Evolutionary conservation across 2,888 invertebrate genomes (phyloP).

Genomic region (Phoenoteleia sp.): DNA sequence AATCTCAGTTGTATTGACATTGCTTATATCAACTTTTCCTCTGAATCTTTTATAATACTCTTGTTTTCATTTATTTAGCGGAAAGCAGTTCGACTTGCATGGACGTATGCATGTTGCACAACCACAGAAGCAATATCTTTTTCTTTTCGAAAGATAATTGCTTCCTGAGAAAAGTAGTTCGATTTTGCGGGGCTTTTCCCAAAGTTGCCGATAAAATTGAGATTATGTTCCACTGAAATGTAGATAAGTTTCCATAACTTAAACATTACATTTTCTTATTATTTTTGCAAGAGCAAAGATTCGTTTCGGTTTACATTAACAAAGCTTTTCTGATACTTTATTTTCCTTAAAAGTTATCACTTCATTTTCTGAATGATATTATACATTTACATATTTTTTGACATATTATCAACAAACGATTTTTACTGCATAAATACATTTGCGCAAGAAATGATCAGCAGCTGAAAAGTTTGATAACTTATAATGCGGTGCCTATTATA

Average conservation of each 20-base stretch:
- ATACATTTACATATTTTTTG: background rate
- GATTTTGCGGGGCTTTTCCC: constrained; percentile 19
- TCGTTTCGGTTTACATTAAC: constrained; percentile 16
- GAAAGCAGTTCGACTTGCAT: background rate
- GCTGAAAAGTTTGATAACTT: constrained; percentile 27
- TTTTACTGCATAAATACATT: background rate
- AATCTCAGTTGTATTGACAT: constrained; percentile 7
- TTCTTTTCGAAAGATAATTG: constrained; percentile 32
- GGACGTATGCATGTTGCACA: background rate
- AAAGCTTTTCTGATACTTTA: constrained; percentile 21
- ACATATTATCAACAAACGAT: background rate
- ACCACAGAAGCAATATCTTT: constrained; percentile 17
- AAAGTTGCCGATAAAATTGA: constrained; percentile 44
- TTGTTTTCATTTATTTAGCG: constrained; percentile 7
- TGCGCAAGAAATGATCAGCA: background rate
- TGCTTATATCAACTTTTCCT: constrained; percentile 34
- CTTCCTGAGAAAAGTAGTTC: constrained; percentile 31
- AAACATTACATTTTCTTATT: background rate
- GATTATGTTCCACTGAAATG: constrained; percentile 22
- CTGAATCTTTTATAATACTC: constrained; percentile 19
- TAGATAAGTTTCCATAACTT: constrained; percentile 15
- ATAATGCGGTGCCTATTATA: background rate
- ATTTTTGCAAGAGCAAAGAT: background rate
- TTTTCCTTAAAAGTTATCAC: constrained; percentile 26
- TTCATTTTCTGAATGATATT: background rate